These are phyloP conservation scores for Etheostoma nigrum DNA, from an alignment of 2,797 vertebrate species.

Conservation along the genomic window DNA sequence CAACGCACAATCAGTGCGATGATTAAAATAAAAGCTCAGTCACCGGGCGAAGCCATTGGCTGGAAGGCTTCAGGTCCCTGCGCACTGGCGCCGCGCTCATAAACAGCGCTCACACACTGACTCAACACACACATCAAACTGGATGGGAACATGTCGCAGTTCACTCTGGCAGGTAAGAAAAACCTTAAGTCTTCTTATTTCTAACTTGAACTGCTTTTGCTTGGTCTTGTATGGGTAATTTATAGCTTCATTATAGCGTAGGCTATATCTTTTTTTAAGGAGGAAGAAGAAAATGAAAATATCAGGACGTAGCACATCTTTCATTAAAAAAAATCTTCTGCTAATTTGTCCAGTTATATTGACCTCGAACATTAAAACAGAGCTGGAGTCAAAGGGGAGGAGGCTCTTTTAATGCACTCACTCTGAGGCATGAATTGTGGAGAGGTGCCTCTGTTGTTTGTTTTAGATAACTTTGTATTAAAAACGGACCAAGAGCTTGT, in stretches of 20 bases:
- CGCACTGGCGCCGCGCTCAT: slow-evolving; percentile 27
- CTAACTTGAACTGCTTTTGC: slow-evolving; percentile 4
- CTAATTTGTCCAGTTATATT: not conserved
- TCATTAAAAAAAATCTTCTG: not conserved
- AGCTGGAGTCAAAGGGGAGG: not conserved
- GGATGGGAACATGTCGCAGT: slow-evolving; percentile 71
- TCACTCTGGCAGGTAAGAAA: slow-evolving; percentile 76
- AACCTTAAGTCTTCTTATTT: not conserved
- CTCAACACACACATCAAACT: slow-evolving; percentile 13
- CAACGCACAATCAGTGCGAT: slow-evolving; percentile 10
- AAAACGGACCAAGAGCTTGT: slow-evolving; percentile 5
- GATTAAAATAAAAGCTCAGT: slow-evolving; percentile 29
- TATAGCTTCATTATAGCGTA: not conserved
- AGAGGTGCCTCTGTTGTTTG: slow-evolving; percentile 23
- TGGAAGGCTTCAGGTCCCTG: slow-evolving; percentile 51
- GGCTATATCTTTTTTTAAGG: not conserved
- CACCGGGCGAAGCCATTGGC: slow-evolving; percentile 58
- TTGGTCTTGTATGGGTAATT: not conserved
- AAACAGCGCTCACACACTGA: slow-evolving; percentile 38
- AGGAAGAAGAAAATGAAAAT: not conserved
- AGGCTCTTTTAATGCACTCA: not conserved
- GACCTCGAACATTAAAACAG: not conserved
- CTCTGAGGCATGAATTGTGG: not conserved
- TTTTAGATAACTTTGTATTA: slow-evolving; percentile 31
- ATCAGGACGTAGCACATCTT: not conserved